Conservation (phyloP, 2,888 invertebrate genomes). For the Drosophila ezoana region DNA sequence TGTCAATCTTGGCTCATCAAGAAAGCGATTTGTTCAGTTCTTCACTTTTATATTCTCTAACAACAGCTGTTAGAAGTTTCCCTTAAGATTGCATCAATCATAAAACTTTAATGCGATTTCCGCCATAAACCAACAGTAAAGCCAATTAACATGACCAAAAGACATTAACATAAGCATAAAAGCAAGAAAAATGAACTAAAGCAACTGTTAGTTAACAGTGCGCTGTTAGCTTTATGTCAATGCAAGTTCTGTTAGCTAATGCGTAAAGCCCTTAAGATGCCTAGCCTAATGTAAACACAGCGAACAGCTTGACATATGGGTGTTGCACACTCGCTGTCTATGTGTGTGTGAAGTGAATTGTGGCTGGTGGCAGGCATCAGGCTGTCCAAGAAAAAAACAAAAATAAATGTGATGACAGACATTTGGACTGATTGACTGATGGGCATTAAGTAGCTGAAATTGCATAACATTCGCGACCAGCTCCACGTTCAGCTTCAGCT, state of each 20-base stretch:
- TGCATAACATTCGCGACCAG: conserved; percentile 66
- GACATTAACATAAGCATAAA: conserved; percentile 3
- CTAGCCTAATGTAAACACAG: conserved; percentile 1
- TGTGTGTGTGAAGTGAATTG: conserved; percentile 10
- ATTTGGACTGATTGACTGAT: conserved; percentile 78
- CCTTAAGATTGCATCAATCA: neutral
- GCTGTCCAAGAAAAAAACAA: conserved; percentile 27
- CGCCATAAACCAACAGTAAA: neutral
- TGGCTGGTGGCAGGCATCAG: conserved; percentile 2
- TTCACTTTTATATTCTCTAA: neutral
- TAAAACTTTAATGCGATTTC: neutral
- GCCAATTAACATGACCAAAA: conserved; percentile 5
- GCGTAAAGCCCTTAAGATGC: neutral
- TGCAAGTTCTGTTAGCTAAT: neutral
- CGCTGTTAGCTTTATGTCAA: neutral
- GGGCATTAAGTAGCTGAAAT: conserved; percentile 78
- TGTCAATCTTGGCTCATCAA: neutral
- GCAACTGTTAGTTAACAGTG: neutral
- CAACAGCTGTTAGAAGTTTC: neutral
- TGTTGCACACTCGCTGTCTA: neutral
- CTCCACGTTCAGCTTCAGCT: conserved; percentile 1
- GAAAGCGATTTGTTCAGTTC: neutral
- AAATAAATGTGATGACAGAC: conserved; percentile 73
- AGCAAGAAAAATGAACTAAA: neutral
- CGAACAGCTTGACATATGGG: conserved; percentile 8